Evolutionary conservation across 2,888 invertebrate genomes (phyloP).

Genomic region (Scrobipalpa atriplicella): DNA sequence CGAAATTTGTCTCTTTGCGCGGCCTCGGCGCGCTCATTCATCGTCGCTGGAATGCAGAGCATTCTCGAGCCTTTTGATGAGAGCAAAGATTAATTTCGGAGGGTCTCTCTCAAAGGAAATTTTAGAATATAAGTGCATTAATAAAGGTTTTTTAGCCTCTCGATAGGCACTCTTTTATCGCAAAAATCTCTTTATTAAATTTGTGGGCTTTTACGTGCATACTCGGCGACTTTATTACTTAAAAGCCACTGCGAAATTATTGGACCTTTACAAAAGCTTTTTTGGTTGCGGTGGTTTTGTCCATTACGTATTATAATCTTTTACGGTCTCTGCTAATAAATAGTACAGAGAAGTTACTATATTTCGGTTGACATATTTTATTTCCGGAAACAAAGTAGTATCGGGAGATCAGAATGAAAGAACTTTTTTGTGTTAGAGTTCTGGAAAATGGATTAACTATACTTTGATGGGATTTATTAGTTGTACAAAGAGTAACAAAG

Average conservation of each 20-base stretch:
- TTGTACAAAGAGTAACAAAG: not conserved
- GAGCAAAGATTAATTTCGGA: constrained; percentile 78
- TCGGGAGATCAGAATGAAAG: not conserved
- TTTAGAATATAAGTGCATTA: constrained; percentile 81
- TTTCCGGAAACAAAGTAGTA: not conserved
- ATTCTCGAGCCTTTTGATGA: constrained; percentile 77
- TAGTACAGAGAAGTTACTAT: not conserved
- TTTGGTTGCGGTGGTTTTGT: constrained; percentile 23
- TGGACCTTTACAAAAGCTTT: constrained; percentile 49
- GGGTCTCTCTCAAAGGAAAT: constrained; percentile 76
- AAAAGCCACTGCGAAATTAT: constrained; percentile 64
- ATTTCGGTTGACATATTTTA: not conserved
- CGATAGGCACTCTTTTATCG: constrained; percentile 65
- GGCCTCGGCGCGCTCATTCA: constrained; percentile 51
- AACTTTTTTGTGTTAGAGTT: not conserved
- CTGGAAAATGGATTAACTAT: not conserved
- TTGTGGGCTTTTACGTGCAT: constrained; percentile 73
- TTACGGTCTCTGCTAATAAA: constrained; percentile 9
- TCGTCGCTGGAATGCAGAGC: constrained; percentile 68
- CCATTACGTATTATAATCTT: constrained; percentile 11
- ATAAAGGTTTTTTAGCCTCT: constrained; percentile 70
- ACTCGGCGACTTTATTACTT: constrained; percentile 68
- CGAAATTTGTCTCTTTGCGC: constrained; percentile 58
- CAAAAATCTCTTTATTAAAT: constrained; percentile 79
- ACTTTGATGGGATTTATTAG: not conserved